These are phyloP conservation scores for Brienomyrus longianalis DNA, from an alignment of 2,113 vertebrate species.

Conservation along the genomic window DNA sequence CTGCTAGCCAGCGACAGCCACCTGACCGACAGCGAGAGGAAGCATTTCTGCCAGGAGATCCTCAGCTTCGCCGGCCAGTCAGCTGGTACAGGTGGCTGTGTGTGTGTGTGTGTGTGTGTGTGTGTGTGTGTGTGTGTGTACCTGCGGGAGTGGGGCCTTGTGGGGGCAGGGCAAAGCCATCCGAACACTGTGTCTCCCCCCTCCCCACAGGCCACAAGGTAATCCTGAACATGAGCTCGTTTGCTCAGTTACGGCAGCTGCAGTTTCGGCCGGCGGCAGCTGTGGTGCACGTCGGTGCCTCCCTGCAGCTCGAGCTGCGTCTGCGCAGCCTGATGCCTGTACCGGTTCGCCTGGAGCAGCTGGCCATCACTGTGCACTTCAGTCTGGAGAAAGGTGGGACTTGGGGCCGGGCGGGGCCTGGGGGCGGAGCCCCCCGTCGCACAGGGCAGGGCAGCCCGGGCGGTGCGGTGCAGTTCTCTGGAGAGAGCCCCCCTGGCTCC, in stretches of 20 bases:
- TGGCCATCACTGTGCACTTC: slow-evolving; percentile 76
- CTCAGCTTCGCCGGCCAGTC: slow-evolving; percentile 68
- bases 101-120: neutral
- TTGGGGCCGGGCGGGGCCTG: slow-evolving; percentile 67
- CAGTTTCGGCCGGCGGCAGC: slow-evolving; percentile 74
- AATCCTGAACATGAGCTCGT: slow-evolving; percentile 73
- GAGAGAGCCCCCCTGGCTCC: slow-evolving; percentile 33
- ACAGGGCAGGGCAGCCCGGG: slow-evolving; percentile 39
- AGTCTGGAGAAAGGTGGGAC: slow-evolving; percentile 74
- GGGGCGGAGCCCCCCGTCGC: slow-evolving; percentile 65
- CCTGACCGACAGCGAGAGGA: slow-evolving; percentile 72
- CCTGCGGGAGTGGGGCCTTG: neutral
- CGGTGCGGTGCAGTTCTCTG: slow-evolving; percentile 67
- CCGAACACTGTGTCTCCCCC: neutral
- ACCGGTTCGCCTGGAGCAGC: slow-evolving; percentile 71
- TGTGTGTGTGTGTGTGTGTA: neutral
- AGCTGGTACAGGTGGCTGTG: slow-evolving; percentile 51
- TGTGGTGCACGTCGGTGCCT: slow-evolving; percentile 80
- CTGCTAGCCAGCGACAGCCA: slow-evolving; percentile 80
- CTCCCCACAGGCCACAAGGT: slow-evolving; percentile 61
- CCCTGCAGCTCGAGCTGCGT: slow-evolving; percentile 72
- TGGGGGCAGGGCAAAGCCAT: neutral
- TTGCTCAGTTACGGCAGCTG: slow-evolving; percentile 75
- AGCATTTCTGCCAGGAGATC: slow-evolving; percentile 85
- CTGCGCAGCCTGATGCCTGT: slow-evolving; percentile 82